Evolutionary conservation across 2,113 vertebrate genomes (phyloP), one percentile per base, ranked within the genome.

Genomic region (Physeter macrocephalus): DNA sequence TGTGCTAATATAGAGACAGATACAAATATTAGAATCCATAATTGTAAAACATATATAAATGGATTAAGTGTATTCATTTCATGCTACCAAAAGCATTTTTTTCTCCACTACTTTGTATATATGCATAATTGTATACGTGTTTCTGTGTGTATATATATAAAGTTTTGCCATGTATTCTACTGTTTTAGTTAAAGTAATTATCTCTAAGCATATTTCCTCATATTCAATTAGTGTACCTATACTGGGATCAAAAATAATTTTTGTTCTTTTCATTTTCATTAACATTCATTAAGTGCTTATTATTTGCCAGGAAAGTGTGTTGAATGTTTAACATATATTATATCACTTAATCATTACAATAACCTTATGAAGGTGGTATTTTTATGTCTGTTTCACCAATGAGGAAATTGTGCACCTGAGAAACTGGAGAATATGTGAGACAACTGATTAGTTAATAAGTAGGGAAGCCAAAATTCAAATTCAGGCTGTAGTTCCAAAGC

Each of bases 1-100:
- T 85, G 52, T 88, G 36, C 85, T 87, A 95, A 93, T 94, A 75
- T 29, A 96, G 46, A 94, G 64, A 72, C 6, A 64, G 66, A 80
- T 77, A 78, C 54, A 95, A 97, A 89, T 97, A 92, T 66, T 74
- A 96, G 46, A 92, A 95, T 90, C 64, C 78, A 23, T 92, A 92
- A 92, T 90, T 95, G 67, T 84, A 91, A 96, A 95, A 41, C 18
- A 91, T 57, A 87, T 3, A 54, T 49, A 93, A 67, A 67, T 78
- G 72, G 29, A 27, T 89, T 78, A 93, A 88, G 39, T 41, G 94
- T 20, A 36, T 67, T 94, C 29, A 83, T 74, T 96, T 97, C 46
- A 74, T 92, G 34, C 90, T 85, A 88, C 43, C 52, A 85, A 84
- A 93, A 80, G 29, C 12, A 41, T 46, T 92, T 67, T 67, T 74